Base-by-base conservation (phyloP, 2,888 invertebrate genomes). In the Baccha elongata region DNA sequence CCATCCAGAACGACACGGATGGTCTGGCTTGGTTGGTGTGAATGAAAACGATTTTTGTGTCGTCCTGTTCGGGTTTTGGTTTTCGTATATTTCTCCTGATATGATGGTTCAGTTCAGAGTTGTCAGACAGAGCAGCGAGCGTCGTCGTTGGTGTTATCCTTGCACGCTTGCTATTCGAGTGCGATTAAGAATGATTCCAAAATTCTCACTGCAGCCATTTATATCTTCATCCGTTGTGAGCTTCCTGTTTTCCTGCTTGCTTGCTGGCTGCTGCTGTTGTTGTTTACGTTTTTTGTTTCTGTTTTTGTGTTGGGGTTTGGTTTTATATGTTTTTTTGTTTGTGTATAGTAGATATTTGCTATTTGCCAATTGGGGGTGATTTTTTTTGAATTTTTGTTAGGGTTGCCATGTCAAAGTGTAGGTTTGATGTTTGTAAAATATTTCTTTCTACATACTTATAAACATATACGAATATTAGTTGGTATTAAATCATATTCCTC, bases 221-320 rank as follows among this genome's bases (percentile, higher is more conserved):
- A 83, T 83, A 83, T 83, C 72, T 83, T 72, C 78, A 78, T 78
- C 83, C 78, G 83, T 50, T 83, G 76, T 83, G 83, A 32, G 83
- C 78, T 83, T 83, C 83, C 83, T 78, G 78, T 83, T 78, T 78
- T 55, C 58, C 67, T 72, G 78, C n/a, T n/a, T n/a, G n/a, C n/a
- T n/a, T n/a, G n/a, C n/a, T n/a, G n/a, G n/a, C n/a, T n/a, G n/a
- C n/a, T n/a, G 50, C 75, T 81, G 75, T n/a, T 62, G 72, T 78
- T 83, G 83, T 83, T 83, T 83, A 83, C 72, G 64, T 83, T 83
- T 74, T 72, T 15, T 53, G 64, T 44, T 62, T 23, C 35, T 75
- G 75, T 50, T 67, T 23, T 67, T 52, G 7, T 44, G 26, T 55
- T n/a, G 32, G 29, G 58, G 60, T 37, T 19, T 53, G 19, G 52